Conservation (phyloP, 2,888 invertebrate genomes). For the Apamea epomidion region DNA sequence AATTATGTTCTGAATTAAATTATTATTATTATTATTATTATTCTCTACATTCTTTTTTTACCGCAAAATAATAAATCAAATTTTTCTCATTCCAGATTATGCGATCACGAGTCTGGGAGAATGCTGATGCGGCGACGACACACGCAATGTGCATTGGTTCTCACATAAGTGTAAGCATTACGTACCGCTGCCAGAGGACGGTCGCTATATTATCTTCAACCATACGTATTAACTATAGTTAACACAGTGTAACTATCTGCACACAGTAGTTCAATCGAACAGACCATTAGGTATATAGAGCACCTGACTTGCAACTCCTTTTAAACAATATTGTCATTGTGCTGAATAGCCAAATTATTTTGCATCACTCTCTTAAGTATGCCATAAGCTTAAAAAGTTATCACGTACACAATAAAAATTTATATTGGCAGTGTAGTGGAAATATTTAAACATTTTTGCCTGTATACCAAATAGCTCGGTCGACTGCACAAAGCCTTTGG, state of each 20-base stretch:
- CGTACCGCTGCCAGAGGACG: slow-evolving; percentile 32
- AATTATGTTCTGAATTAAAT: no score
- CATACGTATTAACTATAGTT: slow-evolving; percentile 52
- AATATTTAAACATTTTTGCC: background rate
- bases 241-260: slow-evolving; percentile 11
- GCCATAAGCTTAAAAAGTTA: background rate
- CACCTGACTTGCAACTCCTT: background rate
- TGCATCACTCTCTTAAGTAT: background rate
- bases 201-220: slow-evolving; percentile 40
- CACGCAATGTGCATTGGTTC: slow-evolving; percentile 55
- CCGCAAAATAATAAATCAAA: background rate
- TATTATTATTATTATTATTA: no score
- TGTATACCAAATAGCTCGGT: background rate
- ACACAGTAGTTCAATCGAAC: background rate
- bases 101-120: slow-evolving; percentile 90
- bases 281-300: background rate
- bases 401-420: background rate
- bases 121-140: slow-evolving; percentile 80
- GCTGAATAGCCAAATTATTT: no score
- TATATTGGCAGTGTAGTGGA: background rate
- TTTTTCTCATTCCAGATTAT: slow-evolving; percentile 85
- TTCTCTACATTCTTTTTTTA: background rate
- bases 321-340: background rate
- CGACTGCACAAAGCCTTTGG: background rate
- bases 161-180: slow-evolving; percentile 60